Percentiles rank a stretch among this genome's conserved stretches.
Conservation (phyloP, 1,140 invertebrate genomes). For the Magallana gigas region DNA sequence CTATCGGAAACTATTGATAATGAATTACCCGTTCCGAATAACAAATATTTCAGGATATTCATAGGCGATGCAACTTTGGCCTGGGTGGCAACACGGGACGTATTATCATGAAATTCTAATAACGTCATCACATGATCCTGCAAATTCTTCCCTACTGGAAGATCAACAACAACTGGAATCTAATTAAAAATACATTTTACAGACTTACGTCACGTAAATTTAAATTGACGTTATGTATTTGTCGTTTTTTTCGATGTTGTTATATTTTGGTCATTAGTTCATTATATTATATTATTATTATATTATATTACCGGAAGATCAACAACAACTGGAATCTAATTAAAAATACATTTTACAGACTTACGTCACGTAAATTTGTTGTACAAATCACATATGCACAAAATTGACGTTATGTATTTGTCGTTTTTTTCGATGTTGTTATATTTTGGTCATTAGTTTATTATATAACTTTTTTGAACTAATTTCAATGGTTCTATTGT, state of each 20-base stretch:
- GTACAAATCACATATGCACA: too few species aligned
- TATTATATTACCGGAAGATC: constrained; percentile 90
- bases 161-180: constrained; percentile 80
- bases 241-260: too few species aligned
- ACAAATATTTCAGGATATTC: neutral
- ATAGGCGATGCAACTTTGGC: neutral
- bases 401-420: too few species aligned
- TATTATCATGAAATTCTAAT: constrained; percentile 19
- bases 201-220: too few species aligned
- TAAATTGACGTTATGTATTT: too few species aligned
- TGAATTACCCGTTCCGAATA: neutral
- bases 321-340: constrained; percentile 63
- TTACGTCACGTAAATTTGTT: too few species aligned
- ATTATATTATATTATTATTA: too few species aligned
- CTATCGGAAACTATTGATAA: neutral
- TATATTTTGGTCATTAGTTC: too few species aligned
- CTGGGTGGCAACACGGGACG: neutral
- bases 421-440: too few species aligned
- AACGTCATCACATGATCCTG: constrained; percentile 84
- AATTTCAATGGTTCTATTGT: too few species aligned
- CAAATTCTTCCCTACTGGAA: constrained; percentile 92
- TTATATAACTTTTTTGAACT: too few species aligned
- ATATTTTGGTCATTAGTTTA: too few species aligned
- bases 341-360: neutral
- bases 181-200: neutral